Conservation (phyloP, 2,797 vertebrate species). For the Periophthalmus magnuspinnatus region DNA sequence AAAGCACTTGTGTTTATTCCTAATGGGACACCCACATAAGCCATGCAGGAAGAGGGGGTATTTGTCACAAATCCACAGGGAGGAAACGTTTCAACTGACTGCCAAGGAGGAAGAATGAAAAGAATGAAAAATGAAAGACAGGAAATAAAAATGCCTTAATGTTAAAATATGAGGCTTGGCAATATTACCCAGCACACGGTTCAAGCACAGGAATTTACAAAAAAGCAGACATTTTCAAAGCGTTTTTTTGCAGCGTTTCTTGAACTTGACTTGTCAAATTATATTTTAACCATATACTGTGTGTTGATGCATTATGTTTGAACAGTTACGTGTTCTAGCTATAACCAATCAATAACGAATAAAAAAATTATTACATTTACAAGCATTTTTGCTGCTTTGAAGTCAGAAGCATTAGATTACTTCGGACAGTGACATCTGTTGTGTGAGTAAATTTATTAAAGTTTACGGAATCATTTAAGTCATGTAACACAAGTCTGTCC, state of each 20-base stretch:
- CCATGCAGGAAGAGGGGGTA: conserved; percentile 28
- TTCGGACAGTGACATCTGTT: too few species aligned
- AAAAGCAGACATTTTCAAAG: not conserved
- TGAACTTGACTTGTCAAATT: not conserved
- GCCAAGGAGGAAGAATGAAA: conserved; percentile 33
- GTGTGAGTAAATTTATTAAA: too few species aligned
- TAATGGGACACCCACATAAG: conserved; percentile 60
- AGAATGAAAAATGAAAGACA: conserved; percentile 10
- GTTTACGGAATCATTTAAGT: too few species aligned
- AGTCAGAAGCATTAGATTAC: too few species aligned
- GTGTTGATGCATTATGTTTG: not conserved
- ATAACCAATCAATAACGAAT: too few species aligned
- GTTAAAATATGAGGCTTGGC: conserved; percentile 14
- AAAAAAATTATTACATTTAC: too few species aligned
- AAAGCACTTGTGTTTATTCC: conserved; percentile 66
- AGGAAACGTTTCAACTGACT: conserved; percentile 47
- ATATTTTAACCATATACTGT: not conserved
- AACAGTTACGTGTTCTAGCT: not conserved
- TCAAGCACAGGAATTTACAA: not conserved
- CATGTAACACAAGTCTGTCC: too few species aligned
- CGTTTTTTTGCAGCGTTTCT: not conserved
- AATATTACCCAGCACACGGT: conserved; percentile 19
- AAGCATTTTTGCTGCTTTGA: too few species aligned
- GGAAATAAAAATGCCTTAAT: conserved; percentile 28
- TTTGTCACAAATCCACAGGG: conserved; percentile 58